Evolutionary conservation across 2,888 invertebrate genomes (phyloP), one percentile per base, ranked within the genome.

Genomic region (Hirtodrosophila histrioides): DNA sequence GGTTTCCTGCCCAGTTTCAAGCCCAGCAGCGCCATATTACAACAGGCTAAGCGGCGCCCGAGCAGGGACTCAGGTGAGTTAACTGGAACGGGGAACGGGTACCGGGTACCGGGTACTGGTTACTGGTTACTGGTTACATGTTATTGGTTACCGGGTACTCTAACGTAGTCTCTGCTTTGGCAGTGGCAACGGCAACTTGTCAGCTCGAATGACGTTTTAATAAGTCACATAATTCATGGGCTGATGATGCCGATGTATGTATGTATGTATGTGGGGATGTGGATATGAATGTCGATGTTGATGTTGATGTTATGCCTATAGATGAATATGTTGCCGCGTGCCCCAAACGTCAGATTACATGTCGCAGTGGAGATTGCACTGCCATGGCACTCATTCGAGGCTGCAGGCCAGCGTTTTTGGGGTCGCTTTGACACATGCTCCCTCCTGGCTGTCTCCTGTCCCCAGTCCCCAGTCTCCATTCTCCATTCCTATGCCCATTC

Each of bases 191-290:
- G 78, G 79, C 83, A 81, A 80, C 84, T 82, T 86, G 86, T 88
- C 87, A 78, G 87, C 79, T 79, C 78, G 79, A 75, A 87, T 88
- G 89, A 89, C 89, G 88, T 89, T 89, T 89, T 89, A 89, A 89
- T 89, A 88, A 89, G 86, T 87, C 87, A 81, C 89, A 89, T 89
- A 89, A 89, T 84, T 89, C 86, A 89, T 88, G 86, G 74, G 33
- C 55, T 60, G 62, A 40, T 65, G 50, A 60, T 65, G 75, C 39
- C 41, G 50, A 64, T 55, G 57, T 55, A 24, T 56, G 60, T 61
- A 64, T 55, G 57, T 55, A 24, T 56, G 60, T 61, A 53, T 23
- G 17, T 17, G 17, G 17, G 41, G 37, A 46, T 55, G 50, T 39
- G 43, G 33, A 35, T 24, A 17, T 17, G 17, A 17, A 17, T 27